Evolutionary conservation across 2,113 vertebrate genomes (phyloP).

Genomic region (Chrysochloris asiatica): DNA sequence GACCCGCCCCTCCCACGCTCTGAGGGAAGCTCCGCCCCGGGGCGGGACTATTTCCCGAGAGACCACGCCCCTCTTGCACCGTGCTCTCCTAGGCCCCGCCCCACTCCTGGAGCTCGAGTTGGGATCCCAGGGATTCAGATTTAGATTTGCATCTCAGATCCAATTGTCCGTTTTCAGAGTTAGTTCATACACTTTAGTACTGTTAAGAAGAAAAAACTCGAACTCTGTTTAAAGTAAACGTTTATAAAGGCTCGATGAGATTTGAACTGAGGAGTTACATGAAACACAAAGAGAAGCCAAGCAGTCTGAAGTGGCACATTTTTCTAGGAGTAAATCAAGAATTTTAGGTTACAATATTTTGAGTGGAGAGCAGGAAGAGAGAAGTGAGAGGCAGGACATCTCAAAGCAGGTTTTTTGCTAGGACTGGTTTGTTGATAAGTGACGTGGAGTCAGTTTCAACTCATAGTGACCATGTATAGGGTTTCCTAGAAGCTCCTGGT

Average conservation of each 20-base stretch:
- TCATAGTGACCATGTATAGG: too few species aligned
- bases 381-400: not conserved
- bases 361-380: not conserved
- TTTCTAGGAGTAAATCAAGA: not conserved
- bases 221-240: not conserved
- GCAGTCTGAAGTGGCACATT: not conserved
- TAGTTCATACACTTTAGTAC: too few species aligned
- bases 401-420: not conserved
- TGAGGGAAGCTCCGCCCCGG: not conserved
- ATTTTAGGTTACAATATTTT: not conserved
- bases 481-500: too few species aligned
- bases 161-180: rapidly evolving
- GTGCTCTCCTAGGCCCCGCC: rapidly evolving
- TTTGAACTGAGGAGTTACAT: too few species aligned
- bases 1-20: not conserved
- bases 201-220: not conserved
- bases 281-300: not conserved
- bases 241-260: not conserved
- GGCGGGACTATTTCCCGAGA: not conserved
- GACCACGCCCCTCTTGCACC: not conserved
- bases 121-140: rapidly evolving
- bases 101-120: rapidly evolving
- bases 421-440: not conserved
- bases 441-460: too few species aligned
- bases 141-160: rapidly evolving